These are phyloP conservation scores for Phoenicopterus ruber DNA, from an alignment of 2,113 vertebrate species.

Conservation along the genomic window DNA sequence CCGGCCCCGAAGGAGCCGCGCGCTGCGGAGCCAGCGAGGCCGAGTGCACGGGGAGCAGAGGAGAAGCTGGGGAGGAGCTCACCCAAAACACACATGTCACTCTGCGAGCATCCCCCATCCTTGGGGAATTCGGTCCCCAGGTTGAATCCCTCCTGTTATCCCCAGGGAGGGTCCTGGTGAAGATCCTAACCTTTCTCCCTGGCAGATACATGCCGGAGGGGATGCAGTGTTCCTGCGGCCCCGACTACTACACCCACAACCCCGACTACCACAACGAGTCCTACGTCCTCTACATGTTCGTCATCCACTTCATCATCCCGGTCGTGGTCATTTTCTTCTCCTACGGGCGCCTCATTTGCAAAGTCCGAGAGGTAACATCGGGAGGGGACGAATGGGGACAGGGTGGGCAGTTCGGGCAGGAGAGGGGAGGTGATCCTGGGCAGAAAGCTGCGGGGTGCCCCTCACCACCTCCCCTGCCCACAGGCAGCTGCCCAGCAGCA, in stretches of 20 bases:
- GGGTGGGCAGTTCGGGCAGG: fast-evolving
- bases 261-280: conserved; percentile 79
- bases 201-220: conserved; percentile 79
- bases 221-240: conserved; percentile 79
- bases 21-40: background rate
- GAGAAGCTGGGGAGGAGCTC: background rate
- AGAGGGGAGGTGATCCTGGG: fast-evolving
- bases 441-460: background rate
- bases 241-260: conserved; percentile 79
- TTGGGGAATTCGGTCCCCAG: fast-evolving
- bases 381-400: fast-evolving
- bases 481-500: conserved; percentile 81
- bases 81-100: fast-evolving
- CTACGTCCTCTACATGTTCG: conserved; percentile 77
- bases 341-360: conserved; percentile 77
- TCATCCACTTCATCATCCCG: conserved; percentile 70
- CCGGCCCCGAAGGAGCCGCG: fast-evolving
- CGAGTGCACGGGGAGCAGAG: fast-evolving
- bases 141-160: background rate
- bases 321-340: conserved; percentile 78
- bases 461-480: background rate
- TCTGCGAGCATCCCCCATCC: background rate
- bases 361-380: conserved; percentile 75
- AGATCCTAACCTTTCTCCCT: background rate
- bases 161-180: background rate